Evolutionary conservation across 1,140 invertebrate genomes (phyloP), one percentile per base, ranked within the genome.

Genomic region (Triops cancriformis): DNA sequence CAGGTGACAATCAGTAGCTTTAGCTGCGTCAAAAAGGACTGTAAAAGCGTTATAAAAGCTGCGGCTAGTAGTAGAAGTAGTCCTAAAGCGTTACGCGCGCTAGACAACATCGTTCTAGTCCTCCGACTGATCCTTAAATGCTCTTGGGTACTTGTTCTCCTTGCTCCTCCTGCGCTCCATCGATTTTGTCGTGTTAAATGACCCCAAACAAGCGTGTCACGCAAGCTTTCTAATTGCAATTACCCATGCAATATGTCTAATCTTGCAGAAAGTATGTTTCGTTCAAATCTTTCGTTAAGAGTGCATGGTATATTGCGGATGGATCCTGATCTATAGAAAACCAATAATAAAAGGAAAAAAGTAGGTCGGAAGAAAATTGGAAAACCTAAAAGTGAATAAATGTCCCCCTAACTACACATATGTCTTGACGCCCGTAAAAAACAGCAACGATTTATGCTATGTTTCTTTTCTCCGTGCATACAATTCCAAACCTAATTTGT

Each of bases 151-250:
- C 6, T 18, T 64, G 51, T 64, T 18, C 51, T 23, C 51, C 51
- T 11, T 14, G 51, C 10, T 6, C 51, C 51, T 14, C 18, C 14
- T 18, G 23, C 51, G 51, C 10, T 37, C 51, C 51, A 64, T 64
- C 51, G 51, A 64, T 64, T 64, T 23, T 64, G 51, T 9, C 51
- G 51, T 64, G 51, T 64, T 64, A 64, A 64, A 64, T 64, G 51
- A 64, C 51, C 51, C 51, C 14, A 64, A 64, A 64, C 51, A 64
- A 64, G 51, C 51, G 18, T 64, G 51, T 64, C 51, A 23, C 51
- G 51, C 51, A 23, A 64, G 51, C 51, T 64, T 64, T 64, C 23
- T 23, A n/a, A 64, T 64, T 23, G 14, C 51, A 64, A 64, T 64
- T 64, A 64, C 51, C 51, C 51, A 64, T 9, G 51, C 51, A 64